Evolutionary conservation across 2,113 vertebrate genomes (phyloP).

Genomic region (Indri indri): DNA sequence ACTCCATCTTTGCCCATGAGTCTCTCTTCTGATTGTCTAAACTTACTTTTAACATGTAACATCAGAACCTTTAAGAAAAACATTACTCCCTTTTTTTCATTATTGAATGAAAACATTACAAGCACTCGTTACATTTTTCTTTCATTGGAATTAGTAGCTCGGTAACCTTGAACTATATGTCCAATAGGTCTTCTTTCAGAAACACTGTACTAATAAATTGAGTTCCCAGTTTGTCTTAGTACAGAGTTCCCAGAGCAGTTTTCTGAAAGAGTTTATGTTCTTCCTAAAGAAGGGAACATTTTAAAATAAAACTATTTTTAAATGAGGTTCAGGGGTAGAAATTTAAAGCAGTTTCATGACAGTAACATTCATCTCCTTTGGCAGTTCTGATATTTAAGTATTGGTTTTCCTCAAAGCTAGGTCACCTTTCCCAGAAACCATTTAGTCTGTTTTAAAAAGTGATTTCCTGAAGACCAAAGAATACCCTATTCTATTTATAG

Average conservation of each 20-base stretch:
- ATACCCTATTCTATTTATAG: slow-evolving; percentile 52
- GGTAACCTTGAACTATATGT: slow-evolving; percentile 63
- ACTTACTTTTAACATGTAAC: slow-evolving; percentile 55
- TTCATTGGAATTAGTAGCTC: slow-evolving; percentile 66
- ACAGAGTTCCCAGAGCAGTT: slow-evolving; percentile 60
- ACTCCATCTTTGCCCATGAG: not conserved
- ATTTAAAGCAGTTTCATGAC: slow-evolving; percentile 67
- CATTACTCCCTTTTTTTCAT: slow-evolving; percentile 20
- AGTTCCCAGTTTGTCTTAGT: slow-evolving; percentile 35
- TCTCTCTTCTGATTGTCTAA: not conserved
- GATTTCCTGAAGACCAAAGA: slow-evolving; percentile 66
- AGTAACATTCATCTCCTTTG: slow-evolving; percentile 70
- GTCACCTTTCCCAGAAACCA: slow-evolving; percentile 72
- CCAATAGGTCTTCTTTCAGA: slow-evolving; percentile 62
- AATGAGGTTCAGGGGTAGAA: slow-evolving; percentile 55
- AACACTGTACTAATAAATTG: slow-evolving; percentile 51
- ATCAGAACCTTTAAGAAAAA: slow-evolving; percentile 46
- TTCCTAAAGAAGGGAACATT: slow-evolving; percentile 63
- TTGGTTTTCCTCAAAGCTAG: slow-evolving; percentile 76
- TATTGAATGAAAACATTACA: slow-evolving; percentile 61
- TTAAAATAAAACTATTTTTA: slow-evolving; percentile 67
- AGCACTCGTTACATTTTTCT: slow-evolving; percentile 42
- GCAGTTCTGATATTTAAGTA: slow-evolving; percentile 74
- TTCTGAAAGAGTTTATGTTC: slow-evolving; percentile 62
- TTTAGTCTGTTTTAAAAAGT: slow-evolving; percentile 69